phyloP scores from a whole-genome alignment of 2,888 invertebrate genomes.

The Oscheius sp. region DNA sequence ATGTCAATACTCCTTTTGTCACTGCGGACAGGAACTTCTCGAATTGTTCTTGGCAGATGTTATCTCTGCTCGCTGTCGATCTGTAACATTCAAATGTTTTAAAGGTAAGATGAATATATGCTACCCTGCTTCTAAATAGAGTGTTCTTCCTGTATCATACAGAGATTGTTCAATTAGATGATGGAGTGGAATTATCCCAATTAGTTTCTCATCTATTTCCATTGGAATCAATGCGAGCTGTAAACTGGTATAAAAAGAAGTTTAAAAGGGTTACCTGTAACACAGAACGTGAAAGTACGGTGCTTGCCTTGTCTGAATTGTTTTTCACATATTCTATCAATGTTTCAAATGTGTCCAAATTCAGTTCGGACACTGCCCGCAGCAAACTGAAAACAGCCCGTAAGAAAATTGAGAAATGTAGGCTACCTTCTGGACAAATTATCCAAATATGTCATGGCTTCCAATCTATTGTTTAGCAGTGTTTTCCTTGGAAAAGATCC shows the following conservation, averaged over 20 bases:
- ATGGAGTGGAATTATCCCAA: conserved; percentile 24
- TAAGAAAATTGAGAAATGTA: background rate
- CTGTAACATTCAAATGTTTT: background rate
- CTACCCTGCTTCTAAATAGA: conserved; percentile 13
- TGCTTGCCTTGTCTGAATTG: conserved; percentile 73
- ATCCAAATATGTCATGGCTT: conserved; percentile 35
- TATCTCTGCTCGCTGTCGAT: conserved; percentile 22
- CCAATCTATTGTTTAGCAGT: conserved; percentile 40
- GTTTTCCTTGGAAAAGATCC: conserved; percentile 94
- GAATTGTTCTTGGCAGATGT: conserved; percentile 18
- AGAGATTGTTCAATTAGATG: conserved; percentile 23
- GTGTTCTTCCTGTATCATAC: conserved; percentile 14
- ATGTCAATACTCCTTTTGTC: conserved; percentile 27
- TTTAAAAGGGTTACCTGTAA: conserved; percentile 79
- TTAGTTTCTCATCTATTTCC: conserved; percentile 33
- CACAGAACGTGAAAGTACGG: conserved; percentile 90
- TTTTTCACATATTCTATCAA: conserved; percentile 42
- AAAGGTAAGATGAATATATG: background rate
- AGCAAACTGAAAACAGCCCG: background rate
- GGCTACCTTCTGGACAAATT: conserved; percentile 29
- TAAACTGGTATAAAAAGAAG: background rate
- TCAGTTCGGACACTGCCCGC: conserved; percentile 4
- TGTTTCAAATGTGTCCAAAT: conserved; percentile 15
- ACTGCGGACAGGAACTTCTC: conserved; percentile 28
- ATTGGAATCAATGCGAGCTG: conserved; percentile 31